phyloP scores from a whole-genome alignment of 2,888 invertebrate genomes.

The Drosophila quasianomalipes region DNA sequence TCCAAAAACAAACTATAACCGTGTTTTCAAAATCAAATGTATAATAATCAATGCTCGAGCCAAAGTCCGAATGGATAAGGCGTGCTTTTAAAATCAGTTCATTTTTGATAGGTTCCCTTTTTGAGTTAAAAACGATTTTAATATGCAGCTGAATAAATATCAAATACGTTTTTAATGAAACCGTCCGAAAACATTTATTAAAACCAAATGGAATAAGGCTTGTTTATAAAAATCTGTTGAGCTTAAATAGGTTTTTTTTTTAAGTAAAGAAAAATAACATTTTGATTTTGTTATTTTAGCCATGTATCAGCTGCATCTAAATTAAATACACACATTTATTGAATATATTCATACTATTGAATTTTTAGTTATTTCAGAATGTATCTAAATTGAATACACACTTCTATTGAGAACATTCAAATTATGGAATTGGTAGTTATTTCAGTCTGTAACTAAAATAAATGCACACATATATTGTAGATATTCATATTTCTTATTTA shows the following conservation, averaged over 20 bases:
- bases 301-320: neutral
- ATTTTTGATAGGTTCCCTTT: neutral
- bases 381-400: neutral
- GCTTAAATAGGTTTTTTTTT: neutral
- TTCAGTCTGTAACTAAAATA: too few relatives aligned
- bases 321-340: neutral
- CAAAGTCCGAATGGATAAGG: neutral
- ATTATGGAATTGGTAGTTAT: too few relatives aligned
- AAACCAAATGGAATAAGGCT: neutral
- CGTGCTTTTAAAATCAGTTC: neutral
- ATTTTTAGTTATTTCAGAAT: neutral
- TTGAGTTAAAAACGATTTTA: neutral
- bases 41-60: neutral
- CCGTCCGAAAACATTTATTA: neutral
- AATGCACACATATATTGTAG: too few relatives aligned
- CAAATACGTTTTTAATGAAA: neutral
- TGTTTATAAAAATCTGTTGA: neutral
- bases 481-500: too few relatives aligned
- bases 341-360: too few relatives aligned
- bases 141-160: neutral
- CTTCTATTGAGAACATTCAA: too few relatives aligned
- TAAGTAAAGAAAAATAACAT: neutral
- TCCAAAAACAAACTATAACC: constrained; percentile 4
- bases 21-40: neutral
- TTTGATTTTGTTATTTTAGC: neutral